Base-by-base conservation (phyloP, 2,888 invertebrate genomes). In the Lasioglossum vierecki region DNA sequence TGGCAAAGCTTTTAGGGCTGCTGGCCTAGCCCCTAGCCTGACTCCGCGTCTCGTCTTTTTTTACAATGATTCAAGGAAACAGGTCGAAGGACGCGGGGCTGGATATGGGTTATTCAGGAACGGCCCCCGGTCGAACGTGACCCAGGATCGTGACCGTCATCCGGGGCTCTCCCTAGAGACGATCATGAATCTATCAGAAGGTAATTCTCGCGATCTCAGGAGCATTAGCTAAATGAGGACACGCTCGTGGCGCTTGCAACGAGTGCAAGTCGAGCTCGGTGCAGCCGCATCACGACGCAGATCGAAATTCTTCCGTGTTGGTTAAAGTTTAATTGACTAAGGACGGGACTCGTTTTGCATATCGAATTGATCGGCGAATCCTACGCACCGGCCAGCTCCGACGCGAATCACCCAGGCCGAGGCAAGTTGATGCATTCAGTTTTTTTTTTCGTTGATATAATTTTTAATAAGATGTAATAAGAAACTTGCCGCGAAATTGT, bases 151-250 rank as follows among this genome's bases (percentile, higher is more conserved):
- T 39, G 80, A 63, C 82, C 44, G 41, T 46, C 57, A 46, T 73
- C 68, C 41, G 60, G 60, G 60, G 22, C 22, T 53, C 22, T 78
- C 84, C 73, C 81, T 3, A 11, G 83, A 57, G 83, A 81, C 83
- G 71, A 85, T 87, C 82, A 79, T 76, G 76, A 84, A 88, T 86
- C 89, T 84, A 88, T 88, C 82, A 81, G 76, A 76, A 87, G 57
- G 75, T 85, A 84, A 74, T 82, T 85, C 74, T 41, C 80, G 73
- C 70, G 82, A 80, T 79, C 79, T 82, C 70, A 35, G 53, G 79
- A 70, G 86, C 84, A 85, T 88, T 84, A 88, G 79, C 74, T 80
- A 89, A 89, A 89, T 86, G 83, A 88, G 79, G 44, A 80, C 70
- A 39, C 57, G 68, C 71, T 26, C 39, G 39, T 8, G n/a, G n/a